Base-by-base conservation (phyloP, 2,888 invertebrate species). In the Julus scanicus region DNA sequence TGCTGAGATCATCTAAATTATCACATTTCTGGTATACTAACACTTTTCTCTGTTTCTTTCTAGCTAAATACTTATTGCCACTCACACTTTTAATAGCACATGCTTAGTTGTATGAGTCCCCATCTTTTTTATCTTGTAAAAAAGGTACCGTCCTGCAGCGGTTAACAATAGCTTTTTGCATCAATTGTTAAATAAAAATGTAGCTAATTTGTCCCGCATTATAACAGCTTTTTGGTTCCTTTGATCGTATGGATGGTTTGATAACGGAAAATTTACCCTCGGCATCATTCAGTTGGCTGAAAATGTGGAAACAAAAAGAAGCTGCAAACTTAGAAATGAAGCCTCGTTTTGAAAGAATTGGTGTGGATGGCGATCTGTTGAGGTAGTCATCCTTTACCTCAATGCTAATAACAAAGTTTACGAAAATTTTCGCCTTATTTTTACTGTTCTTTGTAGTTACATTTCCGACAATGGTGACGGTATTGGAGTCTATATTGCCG, bases 401-500 rank as follows among this genome's bases (percentile, higher is more conserved):
- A 63, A 13, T 1, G n/a, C 49, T 44, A 49, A 86, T 86, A 17
- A 44, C 49, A 2, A 39, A 44, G 71, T n/a, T 71, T 71, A 20
- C 71, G 71, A 71, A 71, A 71, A 71, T 9, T 37, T 44, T 63
- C 20, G 17, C 63, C 11, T 80, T 13, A 29, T 37, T 29, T 37
- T 13, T 20, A 80, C 29, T 37, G 9, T 13, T 13, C 13, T 2
- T 85, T 91, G 63, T 90, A 92, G 92, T 89, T 92, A 92, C 89
- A 90, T 90, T 13, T 90, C 91, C n/a, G 91, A 91, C 89, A 91
- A 91, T 84, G 90, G 90, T 49, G 91, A 91, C 88, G 90, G 90
- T 84, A 91, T 92, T 80, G 92, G 92, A 9, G 89, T 92, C n/a
- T 92, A 92, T 90, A 91, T 92, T 84, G 91, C 91, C n/a, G 91